Base-by-base conservation (phyloP, 2,113 vertebrate species). In the Alaudala cheleensis region DNA sequence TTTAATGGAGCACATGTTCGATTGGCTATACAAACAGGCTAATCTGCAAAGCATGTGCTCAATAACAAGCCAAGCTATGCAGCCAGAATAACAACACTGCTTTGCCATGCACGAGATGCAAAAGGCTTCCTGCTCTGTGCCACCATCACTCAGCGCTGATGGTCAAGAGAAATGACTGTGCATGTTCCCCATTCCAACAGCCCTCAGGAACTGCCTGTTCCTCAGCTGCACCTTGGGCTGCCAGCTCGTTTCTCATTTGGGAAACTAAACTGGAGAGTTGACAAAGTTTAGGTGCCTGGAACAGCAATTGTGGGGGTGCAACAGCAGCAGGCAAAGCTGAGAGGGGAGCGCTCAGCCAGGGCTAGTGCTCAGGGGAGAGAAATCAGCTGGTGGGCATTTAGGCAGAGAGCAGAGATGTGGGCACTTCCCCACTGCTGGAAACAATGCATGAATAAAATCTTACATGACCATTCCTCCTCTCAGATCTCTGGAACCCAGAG, bases 1-100 rank as follows among this genome's bases (percentile, higher is more conserved):
- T 98, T 98, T 98, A 98, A 99, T 98, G 98, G 98, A 98, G 98
- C 98, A 98, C 98, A 98, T 98, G 98, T 98, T 98, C 98, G 97
- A 98, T 98, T 98, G 98, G 98, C 98, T 98, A 98, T 98, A 98
- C 98, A 98, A 98, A 98, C 98, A 98, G 98, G 98, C 98, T 98
- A 98, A 98, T 98, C 98, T 98, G 98, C 98, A 98, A 98, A 98
- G 98, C 98, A 98, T 98, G 98, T 98, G 98, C 98, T 98, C 98
- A 86, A 94, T 98, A 98, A 98, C 98, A 97, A 98, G 97, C 97
- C 97, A 81, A 89, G 96, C 95, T 96, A 97, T 91, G 97, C 98
- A 62, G 94, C 96, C 97, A 97, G 98, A 98, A 98, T 98, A 97
- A 94, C 97, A 98, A 98, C 96, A 72, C 42, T 88, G 94, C 94